Evolutionary conservation across 2,113 vertebrate species (phyloP).

Genomic region (Poeciliopsis occidentalis): DNA sequence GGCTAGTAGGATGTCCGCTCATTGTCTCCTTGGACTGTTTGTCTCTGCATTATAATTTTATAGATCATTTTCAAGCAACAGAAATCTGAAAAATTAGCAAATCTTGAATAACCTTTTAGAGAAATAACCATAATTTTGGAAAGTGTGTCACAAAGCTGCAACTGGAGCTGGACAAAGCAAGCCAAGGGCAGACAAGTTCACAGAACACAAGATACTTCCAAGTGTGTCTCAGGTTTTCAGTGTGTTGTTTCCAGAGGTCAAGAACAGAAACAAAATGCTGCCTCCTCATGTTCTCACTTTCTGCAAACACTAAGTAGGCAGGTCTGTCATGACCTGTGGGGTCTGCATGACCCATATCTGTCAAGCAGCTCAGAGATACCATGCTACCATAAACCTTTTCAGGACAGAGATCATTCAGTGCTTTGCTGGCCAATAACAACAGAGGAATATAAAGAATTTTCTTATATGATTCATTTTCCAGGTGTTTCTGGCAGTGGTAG

Average conservation of each 20-base stretch:
- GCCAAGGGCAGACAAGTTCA: background rate
- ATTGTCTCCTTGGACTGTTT: background rate
- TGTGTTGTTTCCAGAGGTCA: background rate
- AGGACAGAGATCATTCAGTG: too few relatives aligned
- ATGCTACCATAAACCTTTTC: background rate
- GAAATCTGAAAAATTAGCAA: background rate
- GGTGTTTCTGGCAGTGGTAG: background rate
- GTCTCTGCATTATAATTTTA: background rate
- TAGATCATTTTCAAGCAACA: background rate
- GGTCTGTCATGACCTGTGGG: background rate
- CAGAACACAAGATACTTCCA: background rate
- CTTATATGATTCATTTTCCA: background rate
- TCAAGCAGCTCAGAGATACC: background rate
- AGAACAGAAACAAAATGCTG: background rate
- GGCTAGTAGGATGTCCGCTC: background rate
- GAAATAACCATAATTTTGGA: background rate
- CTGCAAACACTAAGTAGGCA: too few relatives aligned
- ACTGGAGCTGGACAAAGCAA: background rate
- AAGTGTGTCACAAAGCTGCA: background rate
- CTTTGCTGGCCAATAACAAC: too few relatives aligned
- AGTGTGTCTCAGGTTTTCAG: too few relatives aligned
- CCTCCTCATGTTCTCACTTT: background rate
- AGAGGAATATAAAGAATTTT: too few relatives aligned
- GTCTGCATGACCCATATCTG: background rate
- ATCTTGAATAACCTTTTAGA: background rate